Base-by-base conservation (phyloP, 2,888 invertebrate genomes). In the Drosophila rubida region DNA sequence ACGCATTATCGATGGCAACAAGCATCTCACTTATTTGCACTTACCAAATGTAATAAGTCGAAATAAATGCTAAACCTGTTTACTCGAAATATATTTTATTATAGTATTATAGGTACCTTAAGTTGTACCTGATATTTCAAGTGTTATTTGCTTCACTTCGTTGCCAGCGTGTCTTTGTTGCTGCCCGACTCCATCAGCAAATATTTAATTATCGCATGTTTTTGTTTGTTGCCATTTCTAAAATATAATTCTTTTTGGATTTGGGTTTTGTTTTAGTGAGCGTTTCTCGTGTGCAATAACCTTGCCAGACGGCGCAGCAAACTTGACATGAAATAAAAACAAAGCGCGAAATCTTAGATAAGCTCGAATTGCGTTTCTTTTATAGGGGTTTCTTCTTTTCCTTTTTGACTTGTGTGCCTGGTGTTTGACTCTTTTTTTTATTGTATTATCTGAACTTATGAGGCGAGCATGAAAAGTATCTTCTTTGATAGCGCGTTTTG, bases 141-240 rank as follows among this genome's bases (percentile, higher is more conserved):
- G 16, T 55, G 37, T 55, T 49, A 32, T 37, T 16, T 27, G 8
- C 5, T 42, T 49, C 8, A 14, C 37, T 59, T 39, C 57, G 9
- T 22, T 45, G 39, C 16, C 48, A 13, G 14, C 6, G n/a, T 53
- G 37, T 9, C 66, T 72, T 80, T 77, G 74, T 69, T 68, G 78
- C 57, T 57, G 42, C 46, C 70, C 65, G 77, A 65, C 66, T 39
- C 37, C 60, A 58, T 49, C 30, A 60, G 42, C 53, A 75, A 84
- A 84, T 69, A 84, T 80, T 83, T 87, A 87, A 87, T 77, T 83
- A 80, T 70, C 72, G 61, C 64, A 59, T 68, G 67, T 62, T 67
- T 60, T 57, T 70, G 44, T 39, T 60, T 60, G 35, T 48, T 75
- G 50, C 42, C 55, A 57, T 65, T 63, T 63, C 63, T 64, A 41